Conservation (phyloP, 2,113 vertebrate genomes). For the Varanus salvator region DNA sequence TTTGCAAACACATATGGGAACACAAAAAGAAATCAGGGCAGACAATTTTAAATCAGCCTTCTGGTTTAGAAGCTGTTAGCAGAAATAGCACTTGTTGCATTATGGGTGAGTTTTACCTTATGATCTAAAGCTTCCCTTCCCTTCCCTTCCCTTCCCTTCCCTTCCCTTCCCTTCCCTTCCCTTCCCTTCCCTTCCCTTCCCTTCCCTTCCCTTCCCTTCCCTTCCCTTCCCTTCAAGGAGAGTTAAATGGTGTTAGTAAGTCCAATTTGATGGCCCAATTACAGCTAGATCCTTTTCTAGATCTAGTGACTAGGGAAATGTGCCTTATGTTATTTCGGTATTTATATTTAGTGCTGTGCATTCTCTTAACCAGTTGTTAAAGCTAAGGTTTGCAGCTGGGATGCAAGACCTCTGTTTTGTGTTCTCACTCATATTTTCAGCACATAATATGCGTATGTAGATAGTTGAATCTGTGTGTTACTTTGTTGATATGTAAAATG, state of each 20-base stretch:
- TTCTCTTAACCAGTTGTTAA: constrained; percentile 8
- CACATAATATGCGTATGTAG: background rate
- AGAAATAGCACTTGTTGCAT: background rate
- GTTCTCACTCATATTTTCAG: constrained; percentile 1
- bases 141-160: background rate
- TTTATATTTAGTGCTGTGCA: background rate
- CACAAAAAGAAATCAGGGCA: background rate
- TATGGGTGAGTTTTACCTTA: background rate
- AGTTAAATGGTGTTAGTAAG: background rate
- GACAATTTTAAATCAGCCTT: background rate
- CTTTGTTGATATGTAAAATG: constrained; percentile 2
- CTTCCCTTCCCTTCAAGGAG: background rate
- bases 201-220: background rate
- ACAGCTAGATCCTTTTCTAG: background rate
- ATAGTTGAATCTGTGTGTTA: background rate
- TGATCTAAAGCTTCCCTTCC: background rate
- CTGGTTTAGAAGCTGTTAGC: background rate
- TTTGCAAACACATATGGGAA: background rate
- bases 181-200: background rate
- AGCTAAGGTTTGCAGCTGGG: background rate
- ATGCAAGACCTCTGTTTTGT: background rate
- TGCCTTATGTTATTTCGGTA: accelerated
- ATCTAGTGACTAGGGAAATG: background rate
- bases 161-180: background rate
- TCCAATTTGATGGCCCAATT: background rate